Evolutionary conservation across 2,113 vertebrate genomes (phyloP).

Genomic region (Cottus gobio): DNA sequence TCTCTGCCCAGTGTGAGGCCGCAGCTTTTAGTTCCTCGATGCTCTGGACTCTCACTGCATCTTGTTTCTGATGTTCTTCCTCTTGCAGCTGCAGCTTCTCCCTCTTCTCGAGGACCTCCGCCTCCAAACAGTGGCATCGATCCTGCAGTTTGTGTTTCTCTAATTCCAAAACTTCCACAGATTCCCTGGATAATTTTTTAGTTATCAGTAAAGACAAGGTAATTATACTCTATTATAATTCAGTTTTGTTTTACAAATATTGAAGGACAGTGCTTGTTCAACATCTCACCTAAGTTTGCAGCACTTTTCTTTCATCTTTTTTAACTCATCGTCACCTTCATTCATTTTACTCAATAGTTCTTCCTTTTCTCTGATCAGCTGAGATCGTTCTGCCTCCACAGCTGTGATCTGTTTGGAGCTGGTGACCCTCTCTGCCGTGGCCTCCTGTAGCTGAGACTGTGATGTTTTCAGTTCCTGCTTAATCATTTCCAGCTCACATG

Average conservation of each 20-base stretch:
- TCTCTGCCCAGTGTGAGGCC: slow-evolving; percentile 77
- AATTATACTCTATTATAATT: not conserved
- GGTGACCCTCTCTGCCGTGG: slow-evolving; percentile 63
- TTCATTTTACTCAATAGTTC: slow-evolving; percentile 50
- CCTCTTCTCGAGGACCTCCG: slow-evolving; percentile 57
- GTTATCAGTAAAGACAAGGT: not conserved
- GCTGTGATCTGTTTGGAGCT: slow-evolving; percentile 55
- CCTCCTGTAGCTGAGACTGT: slow-evolving; percentile 68
- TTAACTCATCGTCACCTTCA: slow-evolving; percentile 31
- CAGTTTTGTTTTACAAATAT: not conserved
- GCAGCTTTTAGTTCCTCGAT: slow-evolving; percentile 71
- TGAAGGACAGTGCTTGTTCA: not conserved
- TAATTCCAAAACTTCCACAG: slow-evolving; percentile 52
- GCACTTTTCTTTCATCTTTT: slow-evolving; percentile 60
- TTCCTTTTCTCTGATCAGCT: slow-evolving; percentile 76
- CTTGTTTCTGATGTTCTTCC: slow-evolving; percentile 56
- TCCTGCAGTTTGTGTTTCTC: slow-evolving; percentile 74
- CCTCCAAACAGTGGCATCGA: slow-evolving; percentile 62
- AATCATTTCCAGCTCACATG: slow-evolving; percentile 67
- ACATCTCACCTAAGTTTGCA: slow-evolving; percentile 74
- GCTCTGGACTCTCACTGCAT: slow-evolving; percentile 44
- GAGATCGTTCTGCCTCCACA: slow-evolving; percentile 65
- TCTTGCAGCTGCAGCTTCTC: slow-evolving; percentile 51
- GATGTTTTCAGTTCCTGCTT: slow-evolving; percentile 53
- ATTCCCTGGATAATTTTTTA: slow-evolving; percentile 62